phyloP scores from a whole-genome alignment of 2,797 vertebrate genomes.

The Otus scops region DNA sequence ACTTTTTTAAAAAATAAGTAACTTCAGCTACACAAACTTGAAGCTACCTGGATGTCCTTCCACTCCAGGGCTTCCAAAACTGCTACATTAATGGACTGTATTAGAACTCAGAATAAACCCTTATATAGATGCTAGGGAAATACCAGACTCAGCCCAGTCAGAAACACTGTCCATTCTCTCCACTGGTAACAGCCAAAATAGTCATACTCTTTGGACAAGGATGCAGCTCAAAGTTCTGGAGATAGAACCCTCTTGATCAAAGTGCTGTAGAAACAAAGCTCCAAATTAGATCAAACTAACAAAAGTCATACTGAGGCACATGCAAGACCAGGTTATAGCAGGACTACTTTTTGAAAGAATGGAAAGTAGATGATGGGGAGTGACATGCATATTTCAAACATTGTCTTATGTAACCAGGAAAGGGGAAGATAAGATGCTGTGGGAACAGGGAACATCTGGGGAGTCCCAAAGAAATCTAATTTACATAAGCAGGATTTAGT shows the following conservation, averaged over 20 bases:
- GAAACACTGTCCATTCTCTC: background rate
- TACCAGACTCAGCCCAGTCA: background rate
- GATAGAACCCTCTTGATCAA: background rate
- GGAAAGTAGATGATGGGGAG: background rate
- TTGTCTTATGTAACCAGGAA: background rate
- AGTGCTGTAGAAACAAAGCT: background rate
- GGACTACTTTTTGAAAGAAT: background rate
- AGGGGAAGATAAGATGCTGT: background rate
- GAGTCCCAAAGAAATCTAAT: background rate
- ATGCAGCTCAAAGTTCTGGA: background rate
- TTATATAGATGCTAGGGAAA: background rate
- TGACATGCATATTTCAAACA: background rate
- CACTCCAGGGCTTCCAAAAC: background rate
- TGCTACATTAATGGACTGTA: background rate
- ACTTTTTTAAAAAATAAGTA: background rate
- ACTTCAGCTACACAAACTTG: background rate
- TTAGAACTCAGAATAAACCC: background rate
- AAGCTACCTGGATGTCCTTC: background rate
- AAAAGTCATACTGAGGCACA: background rate
- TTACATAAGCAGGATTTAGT: background rate
- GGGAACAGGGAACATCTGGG: background rate
- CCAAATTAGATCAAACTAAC: background rate
- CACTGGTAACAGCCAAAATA: background rate
- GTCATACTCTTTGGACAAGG: background rate
- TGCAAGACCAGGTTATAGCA: background rate